A percentile compares a stretch with the other conserved stretches of the same genome.
phyloP scores from a whole-genome alignment of 2,888 invertebrate species.

The Drosophila eohydei region DNA sequence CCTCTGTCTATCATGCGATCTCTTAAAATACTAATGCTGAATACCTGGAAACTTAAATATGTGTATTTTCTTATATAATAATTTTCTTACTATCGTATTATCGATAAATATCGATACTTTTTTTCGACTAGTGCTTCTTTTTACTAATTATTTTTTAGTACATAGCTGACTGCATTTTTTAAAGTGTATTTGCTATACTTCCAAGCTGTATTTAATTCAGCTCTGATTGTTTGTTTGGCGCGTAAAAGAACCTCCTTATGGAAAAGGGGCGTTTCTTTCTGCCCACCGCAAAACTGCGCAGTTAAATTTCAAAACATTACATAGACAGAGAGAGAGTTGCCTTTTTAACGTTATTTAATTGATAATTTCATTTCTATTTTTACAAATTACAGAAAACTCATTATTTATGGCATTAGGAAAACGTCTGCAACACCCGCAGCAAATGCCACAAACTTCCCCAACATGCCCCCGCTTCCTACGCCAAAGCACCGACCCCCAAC shows the following conservation, averaged over 20 bases:
- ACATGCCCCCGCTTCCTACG: neutral
- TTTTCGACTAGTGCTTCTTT: neutral
- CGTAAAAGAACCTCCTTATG: slow-evolving; percentile 38
- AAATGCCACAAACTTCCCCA: neutral
- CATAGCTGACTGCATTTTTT: neutral
- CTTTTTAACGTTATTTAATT: slow-evolving; percentile 40
- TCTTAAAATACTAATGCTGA: neutral
- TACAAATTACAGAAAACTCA: slow-evolving; percentile 62
- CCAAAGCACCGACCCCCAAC: neutral
- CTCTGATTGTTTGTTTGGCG: slow-evolving; percentile 53
- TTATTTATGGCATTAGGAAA: slow-evolving; percentile 61
- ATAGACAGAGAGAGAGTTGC: slow-evolving; percentile 6
- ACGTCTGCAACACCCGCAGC: slow-evolving; percentile 48
- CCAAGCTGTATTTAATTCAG: slow-evolving; percentile 8
- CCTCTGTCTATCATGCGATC: neutral
- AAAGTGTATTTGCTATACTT: slow-evolving; percentile 1
- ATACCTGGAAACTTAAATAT: neutral
- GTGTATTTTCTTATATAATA: neutral
- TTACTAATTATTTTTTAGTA: neutral
- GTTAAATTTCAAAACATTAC: slow-evolving; percentile 9
- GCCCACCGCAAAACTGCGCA: slow-evolving; percentile 47
- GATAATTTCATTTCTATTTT: slow-evolving; percentile 22
- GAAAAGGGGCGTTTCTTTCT: slow-evolving; percentile 13
- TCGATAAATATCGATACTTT: neutral
- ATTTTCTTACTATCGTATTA: neutral